These are phyloP conservation scores for Epistrophe eligans DNA, from an alignment of 2,888 invertebrate genomes.

Conservation along the genomic window DNA sequence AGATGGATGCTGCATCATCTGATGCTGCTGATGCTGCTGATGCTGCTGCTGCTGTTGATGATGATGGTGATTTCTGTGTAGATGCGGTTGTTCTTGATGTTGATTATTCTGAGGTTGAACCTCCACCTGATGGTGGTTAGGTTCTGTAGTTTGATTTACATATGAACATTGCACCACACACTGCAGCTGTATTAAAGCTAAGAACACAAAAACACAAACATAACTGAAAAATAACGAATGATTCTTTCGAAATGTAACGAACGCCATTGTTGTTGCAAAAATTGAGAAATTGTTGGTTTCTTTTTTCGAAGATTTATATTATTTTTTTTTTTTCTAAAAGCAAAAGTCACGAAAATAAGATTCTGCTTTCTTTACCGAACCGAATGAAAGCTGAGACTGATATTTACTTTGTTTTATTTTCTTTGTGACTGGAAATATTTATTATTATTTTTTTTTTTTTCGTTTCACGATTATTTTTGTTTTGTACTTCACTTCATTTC, in stretches of 20 bases:
- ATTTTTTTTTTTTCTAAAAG: conserved; percentile 1
- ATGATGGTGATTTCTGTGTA: conserved; percentile 71
- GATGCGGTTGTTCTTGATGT: conserved; percentile 62
- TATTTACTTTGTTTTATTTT: conserved; percentile 34
- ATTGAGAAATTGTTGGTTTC: conserved; percentile 4
- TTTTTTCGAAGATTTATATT: background rate
- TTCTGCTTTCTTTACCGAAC: conserved; percentile 36
- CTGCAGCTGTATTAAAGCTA: conserved; percentile 60
- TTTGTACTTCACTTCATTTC: conserved; percentile 67
- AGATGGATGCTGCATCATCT: conserved; percentile 52
- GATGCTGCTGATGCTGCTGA: conserved; percentile 75
- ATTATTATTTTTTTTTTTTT: conserved; percentile 29
- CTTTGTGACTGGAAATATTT: conserved; percentile 36
- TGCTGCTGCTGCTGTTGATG: conserved; percentile 62
- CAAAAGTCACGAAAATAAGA: conserved; percentile 21
- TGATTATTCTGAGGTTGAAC: conserved; percentile 61
- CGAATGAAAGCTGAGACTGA: conserved; percentile 43
- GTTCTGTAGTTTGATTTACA: conserved; percentile 57
- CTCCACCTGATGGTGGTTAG: conserved; percentile 46
- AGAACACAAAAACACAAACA: conserved; percentile 52
- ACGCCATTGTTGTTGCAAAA: conserved; percentile 48
- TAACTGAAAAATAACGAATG: conserved; percentile 31
- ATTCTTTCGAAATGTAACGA: conserved; percentile 45
- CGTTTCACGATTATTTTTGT: conserved; percentile 52
- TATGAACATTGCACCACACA: conserved; percentile 60